Evolutionary conservation across 37 sponge, comb jelly and placozoan genomes (phyloP).

Genomic region (Hexactinellida sp.): DNA sequence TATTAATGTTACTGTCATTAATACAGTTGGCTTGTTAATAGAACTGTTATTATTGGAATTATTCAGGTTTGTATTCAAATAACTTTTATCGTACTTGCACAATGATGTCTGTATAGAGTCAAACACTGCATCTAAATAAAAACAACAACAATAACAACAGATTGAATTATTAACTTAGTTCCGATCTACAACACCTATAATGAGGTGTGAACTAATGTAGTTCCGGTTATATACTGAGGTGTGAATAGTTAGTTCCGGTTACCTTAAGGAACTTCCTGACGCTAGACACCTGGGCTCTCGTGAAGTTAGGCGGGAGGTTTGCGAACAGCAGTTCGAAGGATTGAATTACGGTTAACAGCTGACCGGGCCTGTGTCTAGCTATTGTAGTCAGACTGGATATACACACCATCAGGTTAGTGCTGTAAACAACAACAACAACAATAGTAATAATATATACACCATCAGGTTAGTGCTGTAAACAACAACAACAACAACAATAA

Average conservation of each 20-base stretch:
- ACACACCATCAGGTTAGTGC: conserved; percentile 8
- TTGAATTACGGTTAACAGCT: conserved; percentile 3
- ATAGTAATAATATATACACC: too few species aligned
- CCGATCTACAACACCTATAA: too few species aligned
- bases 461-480: too few species aligned
- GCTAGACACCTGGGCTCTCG: background rate
- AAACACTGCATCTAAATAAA: conserved; percentile 15
- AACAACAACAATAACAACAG: background rate
- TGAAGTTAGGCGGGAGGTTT: conserved; percentile 8
- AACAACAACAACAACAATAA: too few species aligned
- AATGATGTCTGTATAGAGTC: conserved; percentile 6
- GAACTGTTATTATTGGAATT: too few species aligned
- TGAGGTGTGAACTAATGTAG: too few species aligned
- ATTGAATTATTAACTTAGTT: background rate
- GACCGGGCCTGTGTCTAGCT: background rate
- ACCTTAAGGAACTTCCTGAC: background rate
- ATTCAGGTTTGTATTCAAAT: too few species aligned
- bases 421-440: too few species aligned
- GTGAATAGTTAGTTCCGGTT: too few species aligned
- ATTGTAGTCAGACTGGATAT: background rate
- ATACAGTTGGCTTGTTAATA: too few species aligned
- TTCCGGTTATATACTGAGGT: too few species aligned
- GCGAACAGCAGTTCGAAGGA: background rate
- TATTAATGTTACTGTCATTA: too few species aligned
- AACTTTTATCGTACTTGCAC: background rate